A percentile compares a stretch with the other conserved stretches of the same genome.
These are phyloP conservation scores for Phoebastria nigripes DNA, from an alignment of 2,797 vertebrate species.

Conservation along the genomic window DNA sequence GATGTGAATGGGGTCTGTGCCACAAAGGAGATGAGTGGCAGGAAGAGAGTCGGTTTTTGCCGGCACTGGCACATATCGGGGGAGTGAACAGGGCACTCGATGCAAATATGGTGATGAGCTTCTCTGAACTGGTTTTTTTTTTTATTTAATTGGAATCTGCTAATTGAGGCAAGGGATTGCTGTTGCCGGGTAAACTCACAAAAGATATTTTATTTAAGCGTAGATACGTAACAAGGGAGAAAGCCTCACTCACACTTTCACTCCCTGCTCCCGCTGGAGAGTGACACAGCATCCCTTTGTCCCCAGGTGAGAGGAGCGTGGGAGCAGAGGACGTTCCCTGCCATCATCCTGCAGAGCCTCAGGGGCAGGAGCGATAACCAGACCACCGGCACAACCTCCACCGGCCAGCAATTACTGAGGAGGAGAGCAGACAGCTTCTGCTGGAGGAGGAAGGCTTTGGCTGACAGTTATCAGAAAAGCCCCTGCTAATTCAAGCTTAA, in stretches of 20 bases:
- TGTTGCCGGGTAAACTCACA: neutral
- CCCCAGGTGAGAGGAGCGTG: neutral
- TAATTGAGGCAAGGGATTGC: neutral
- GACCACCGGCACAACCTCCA: rapidly evolving
- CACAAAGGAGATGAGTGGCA: neutral
- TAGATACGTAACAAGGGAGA: neutral
- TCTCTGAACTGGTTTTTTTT: neutral
- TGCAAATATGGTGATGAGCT: neutral
- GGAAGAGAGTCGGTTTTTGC: neutral
- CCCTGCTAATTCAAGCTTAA: neutral
- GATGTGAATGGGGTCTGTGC: neutral
- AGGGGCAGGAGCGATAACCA: neutral
- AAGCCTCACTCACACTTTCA: neutral
- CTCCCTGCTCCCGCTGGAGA: neutral
- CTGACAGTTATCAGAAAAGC: neutral
- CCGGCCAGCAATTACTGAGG: rapidly evolving
- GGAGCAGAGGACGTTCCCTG: neutral
- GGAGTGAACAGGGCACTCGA: neutral
- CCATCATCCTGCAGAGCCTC: neutral
- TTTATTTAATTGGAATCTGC: neutral
- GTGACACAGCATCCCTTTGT: neutral
- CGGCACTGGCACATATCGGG: neutral
- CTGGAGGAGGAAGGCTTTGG: neutral
- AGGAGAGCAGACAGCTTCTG: neutral
- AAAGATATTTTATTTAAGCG: neutral